Evolutionary conservation across 2,797 vertebrate species (phyloP).

Genomic region (Aphelocoma californica): DNA sequence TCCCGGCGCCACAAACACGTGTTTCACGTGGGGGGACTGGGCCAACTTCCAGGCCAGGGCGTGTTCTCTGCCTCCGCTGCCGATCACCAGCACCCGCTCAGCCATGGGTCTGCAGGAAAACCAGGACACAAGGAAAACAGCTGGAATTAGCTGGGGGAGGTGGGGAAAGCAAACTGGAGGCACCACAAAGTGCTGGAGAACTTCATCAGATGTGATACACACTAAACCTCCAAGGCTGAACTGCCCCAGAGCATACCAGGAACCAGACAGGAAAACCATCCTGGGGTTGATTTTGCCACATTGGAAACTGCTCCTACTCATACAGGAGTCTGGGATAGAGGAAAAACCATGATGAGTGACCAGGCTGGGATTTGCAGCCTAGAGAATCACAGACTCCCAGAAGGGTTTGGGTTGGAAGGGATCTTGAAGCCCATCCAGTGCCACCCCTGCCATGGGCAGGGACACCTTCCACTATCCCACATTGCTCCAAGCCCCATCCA

Average conservation of each 20-base stretch:
- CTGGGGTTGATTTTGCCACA: not conserved
- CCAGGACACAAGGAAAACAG: not conserved
- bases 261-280: fast-evolving
- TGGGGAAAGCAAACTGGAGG: not conserved
- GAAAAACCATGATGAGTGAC: not conserved
- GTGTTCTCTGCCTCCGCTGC: constrained; percentile 90
- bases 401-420: not conserved
- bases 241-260: not conserved
- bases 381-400: not conserved
- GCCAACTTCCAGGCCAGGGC: constrained; percentile 93
- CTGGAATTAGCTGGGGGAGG: not conserved
- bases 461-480: not conserved
- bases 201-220: not conserved
- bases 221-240: not conserved
- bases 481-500: not conserved
- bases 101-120: constrained; percentile 42
- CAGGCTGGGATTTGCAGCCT: not conserved
- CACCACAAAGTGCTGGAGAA: not conserved
- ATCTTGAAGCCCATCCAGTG: not conserved
- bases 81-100: constrained; percentile 85
- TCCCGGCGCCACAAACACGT: constrained; percentile 90
- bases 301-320: not conserved
- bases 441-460: not conserved
- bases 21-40: constrained; percentile 84
- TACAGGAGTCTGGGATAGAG: not conserved